These are phyloP conservation scores for Ceramica pisi DNA, from an alignment of 2,888 invertebrate genomes.

Conservation along the genomic window DNA sequence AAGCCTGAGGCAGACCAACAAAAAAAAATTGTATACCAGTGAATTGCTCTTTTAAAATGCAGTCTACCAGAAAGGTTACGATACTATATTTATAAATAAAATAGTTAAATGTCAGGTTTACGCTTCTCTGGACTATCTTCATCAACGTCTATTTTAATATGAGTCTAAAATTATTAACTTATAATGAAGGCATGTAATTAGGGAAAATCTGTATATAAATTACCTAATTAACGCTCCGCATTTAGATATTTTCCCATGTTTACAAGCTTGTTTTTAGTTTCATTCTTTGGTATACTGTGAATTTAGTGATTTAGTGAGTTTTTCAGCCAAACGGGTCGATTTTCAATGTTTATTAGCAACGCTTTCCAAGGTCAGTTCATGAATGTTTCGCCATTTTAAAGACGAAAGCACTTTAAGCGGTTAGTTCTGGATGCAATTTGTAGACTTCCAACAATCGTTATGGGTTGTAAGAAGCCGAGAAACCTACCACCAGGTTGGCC, in stretches of 20 bases:
- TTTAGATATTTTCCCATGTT: slow-evolving; percentile 11
- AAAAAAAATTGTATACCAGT: too few relatives aligned
- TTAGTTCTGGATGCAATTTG: too few relatives aligned
- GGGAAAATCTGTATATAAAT: slow-evolving; percentile 25
- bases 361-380: too few relatives aligned
- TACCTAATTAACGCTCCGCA: slow-evolving; percentile 9
- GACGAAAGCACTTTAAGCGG: too few relatives aligned
- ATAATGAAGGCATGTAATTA: slow-evolving; percentile 9
- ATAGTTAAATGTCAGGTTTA: slow-evolving; percentile 40
- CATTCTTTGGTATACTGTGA: background rate
- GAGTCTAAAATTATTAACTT: slow-evolving; percentile 26
- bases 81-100: slow-evolving; percentile 29
- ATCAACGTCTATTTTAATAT: slow-evolving; percentile 38
- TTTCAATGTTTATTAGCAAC: too few relatives aligned
- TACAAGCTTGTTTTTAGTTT: slow-evolving; percentile 2
- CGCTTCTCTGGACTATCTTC: slow-evolving; percentile 26
- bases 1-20: background rate
- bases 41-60: slow-evolving; percentile 18
- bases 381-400: too few relatives aligned
- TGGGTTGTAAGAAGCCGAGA: too few relatives aligned
- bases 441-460: too few relatives aligned
- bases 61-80: slow-evolving; percentile 26
- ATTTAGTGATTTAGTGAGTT: too few relatives aligned
- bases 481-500: too few relatives aligned
- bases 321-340: too few relatives aligned